Conservation (phyloP, 2,888 invertebrate genomes). For the Julus scandinavius region DNA sequence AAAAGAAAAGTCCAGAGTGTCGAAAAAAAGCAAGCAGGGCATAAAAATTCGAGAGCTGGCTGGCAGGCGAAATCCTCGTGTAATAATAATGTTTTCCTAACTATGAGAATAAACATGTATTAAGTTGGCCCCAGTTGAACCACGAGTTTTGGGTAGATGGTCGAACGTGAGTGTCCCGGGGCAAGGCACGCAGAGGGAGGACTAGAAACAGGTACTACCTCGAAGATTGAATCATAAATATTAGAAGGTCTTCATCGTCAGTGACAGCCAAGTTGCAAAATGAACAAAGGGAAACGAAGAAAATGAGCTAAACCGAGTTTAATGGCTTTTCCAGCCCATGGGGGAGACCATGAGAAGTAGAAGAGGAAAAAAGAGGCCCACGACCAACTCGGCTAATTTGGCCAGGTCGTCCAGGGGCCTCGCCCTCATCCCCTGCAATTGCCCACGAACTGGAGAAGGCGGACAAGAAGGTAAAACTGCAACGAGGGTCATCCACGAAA, state of each 20-base stretch:
- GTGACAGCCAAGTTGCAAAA: conserved; percentile 53
- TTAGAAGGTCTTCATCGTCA: conserved; percentile 56
- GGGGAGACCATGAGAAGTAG: conserved; percentile 34
- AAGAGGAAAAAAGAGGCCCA: conserved; percentile 33
- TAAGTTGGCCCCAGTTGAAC: conserved; percentile 50
- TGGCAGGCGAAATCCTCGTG: conserved; percentile 9
- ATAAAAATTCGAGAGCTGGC: conserved; percentile 12
- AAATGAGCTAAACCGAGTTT: conserved; percentile 49
- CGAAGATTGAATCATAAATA: conserved; percentile 56
- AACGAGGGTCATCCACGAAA: conserved; percentile 35
- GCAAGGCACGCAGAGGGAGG: conserved; percentile 52
- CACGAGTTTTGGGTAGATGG: conserved; percentile 40
- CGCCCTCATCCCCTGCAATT: conserved; percentile 19
- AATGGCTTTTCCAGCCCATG: conserved; percentile 52
- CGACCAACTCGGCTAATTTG: conserved; percentile 47
- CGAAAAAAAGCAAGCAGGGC: background rate
- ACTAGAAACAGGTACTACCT: conserved; percentile 51
- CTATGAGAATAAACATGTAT: conserved; percentile 46
- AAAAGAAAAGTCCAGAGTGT: background rate
- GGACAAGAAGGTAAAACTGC: background rate
- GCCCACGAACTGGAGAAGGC: background rate
- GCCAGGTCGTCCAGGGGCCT: conserved; percentile 47
- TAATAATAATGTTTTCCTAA: conserved; percentile 44
- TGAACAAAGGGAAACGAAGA: conserved; percentile 49
- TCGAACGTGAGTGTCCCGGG: conserved; percentile 49